A percentile compares a stretch with the other conserved stretches of the same genome.
Conservation (phyloP, 2,797 vertebrate species). For the Tenualosa thibaudeaui region DNA sequence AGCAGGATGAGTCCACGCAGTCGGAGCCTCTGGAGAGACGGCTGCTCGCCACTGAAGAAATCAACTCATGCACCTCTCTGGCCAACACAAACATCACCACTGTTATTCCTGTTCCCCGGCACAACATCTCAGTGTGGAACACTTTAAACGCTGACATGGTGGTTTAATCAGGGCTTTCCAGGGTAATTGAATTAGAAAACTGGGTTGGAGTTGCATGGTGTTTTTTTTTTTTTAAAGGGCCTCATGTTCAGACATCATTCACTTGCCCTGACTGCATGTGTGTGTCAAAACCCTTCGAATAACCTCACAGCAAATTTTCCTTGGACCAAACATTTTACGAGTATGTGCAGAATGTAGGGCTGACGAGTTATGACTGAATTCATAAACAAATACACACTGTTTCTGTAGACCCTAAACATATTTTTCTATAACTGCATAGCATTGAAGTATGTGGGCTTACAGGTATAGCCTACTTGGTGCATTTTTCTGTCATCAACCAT, state of each 20-base stretch:
- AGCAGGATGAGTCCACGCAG: not conserved
- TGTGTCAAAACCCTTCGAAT: constrained; percentile 3
- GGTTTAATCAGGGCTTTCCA: constrained; percentile 42
- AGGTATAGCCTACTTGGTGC: not conserved
- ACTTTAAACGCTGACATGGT: constrained; percentile 36
- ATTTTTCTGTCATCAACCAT: not conserved
- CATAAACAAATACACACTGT: constrained; percentile 2
- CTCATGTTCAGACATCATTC: constrained; percentile 35
- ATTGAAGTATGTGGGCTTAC: not conserved
- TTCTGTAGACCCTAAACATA: not conserved
- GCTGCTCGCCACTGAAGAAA: constrained; percentile 19
- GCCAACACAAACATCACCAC: constrained; percentile 51
- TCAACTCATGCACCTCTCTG: constrained; percentile 21
- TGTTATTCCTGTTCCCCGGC: constrained; percentile 37
- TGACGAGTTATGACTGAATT: not conserved
- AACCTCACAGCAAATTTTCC: constrained; percentile 23
- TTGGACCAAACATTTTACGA: constrained; percentile 30
- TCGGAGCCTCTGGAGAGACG: not conserved
- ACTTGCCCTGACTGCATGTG: not conserved
- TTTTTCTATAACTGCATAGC: not conserved
- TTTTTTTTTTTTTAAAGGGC: constrained; percentile 31
- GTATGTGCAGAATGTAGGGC: not conserved
- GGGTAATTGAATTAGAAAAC: constrained; percentile 43
- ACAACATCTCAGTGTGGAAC: constrained; percentile 35
- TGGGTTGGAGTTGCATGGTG: constrained; percentile 1